A percentile compares a stretch with the other conserved stretches of the same genome.
Conservation (phyloP, 2,888 invertebrate genomes). For the Brenthis ino region DNA sequence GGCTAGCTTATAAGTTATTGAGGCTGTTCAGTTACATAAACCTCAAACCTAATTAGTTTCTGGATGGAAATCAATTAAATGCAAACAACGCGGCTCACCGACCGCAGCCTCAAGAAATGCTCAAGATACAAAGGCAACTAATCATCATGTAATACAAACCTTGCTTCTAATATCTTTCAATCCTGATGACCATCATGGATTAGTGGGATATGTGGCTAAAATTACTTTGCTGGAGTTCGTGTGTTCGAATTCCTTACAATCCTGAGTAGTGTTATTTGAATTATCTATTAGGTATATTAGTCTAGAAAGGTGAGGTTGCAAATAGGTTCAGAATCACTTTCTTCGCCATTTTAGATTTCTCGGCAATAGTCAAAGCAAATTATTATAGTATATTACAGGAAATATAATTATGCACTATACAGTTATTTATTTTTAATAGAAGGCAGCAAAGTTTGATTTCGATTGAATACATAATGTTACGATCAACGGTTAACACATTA, state of each 20-base stretch:
- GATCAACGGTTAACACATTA: no score
- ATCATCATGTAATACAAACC: constrained; percentile 24
- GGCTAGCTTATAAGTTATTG: constrained; percentile 62
- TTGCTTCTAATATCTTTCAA: not conserved
- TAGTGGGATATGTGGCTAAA: no score
- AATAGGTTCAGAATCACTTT: not conserved
- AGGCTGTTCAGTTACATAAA: constrained; percentile 72
- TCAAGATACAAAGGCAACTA: constrained; percentile 59
- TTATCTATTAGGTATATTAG: not conserved
- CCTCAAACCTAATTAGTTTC: constrained; percentile 80
- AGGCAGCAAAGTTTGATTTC: no score
- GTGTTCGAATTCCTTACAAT: no score
- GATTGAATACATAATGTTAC: no score
- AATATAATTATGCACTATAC: no score
- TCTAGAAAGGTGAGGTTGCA: no score
- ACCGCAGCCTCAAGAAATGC: constrained; percentile 71
- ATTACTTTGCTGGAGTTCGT: no score
- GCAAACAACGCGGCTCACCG: constrained; percentile 55
- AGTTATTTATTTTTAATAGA: no score
- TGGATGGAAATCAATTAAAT: constrained; percentile 78
- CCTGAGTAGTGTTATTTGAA: not conserved
- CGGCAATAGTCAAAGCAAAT: no score
- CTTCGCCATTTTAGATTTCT: not conserved
- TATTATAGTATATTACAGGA: no score
- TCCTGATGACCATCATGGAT: no score